Evolutionary conservation across 2,797 vertebrate genomes (phyloP), one percentile per base, ranked within the genome.

Genomic region (Paramormyrops hopkinsi): DNA sequence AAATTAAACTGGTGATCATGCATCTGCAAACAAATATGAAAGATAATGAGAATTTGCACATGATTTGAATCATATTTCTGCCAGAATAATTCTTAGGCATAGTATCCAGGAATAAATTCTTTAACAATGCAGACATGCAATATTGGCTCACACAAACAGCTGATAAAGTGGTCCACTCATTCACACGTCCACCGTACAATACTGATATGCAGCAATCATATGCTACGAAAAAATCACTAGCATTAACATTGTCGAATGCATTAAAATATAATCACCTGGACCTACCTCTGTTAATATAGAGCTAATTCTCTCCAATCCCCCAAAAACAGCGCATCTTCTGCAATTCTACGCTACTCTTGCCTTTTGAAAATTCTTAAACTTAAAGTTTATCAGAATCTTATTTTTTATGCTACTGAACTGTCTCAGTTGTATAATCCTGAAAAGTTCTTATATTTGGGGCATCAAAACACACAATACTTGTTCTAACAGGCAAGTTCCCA

Each of bases 1-100:
- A 73, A 73, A 73, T 73, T 44, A 82, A 82, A 82, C 76, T 46
- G 76, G 76, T 82, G 41, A 44, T 82, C 41, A 46, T 19, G 76
- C 41, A 46, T 46, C 76, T 46, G 76, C 37, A 82, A 82, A 82
- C 37, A 82, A 82, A 82, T 79, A 82, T 46, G 76, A 82, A 82
- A 37, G 12, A 73, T 37, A 41, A 82, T 82, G 19, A 46, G 17
- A 82, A 82, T 82, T 46, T 46, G 76, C 44, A 82, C 37, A 46
- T 29, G 29, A 29, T 29, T 29, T 29, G 76, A 82, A 82, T 82
- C 76, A 9, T 79, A 44, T 82, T 82, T 46, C 41, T 82, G 33
- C 65, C 33, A 41, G 69, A 41, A 73, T 73, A 17, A 73, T 41
- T 41, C 29, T 37, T 73, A 73, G 33, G 41, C 41, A 46, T 41